Conservation (phyloP, 1,140 invertebrate genomes). For the Achroia grisella region DNA sequence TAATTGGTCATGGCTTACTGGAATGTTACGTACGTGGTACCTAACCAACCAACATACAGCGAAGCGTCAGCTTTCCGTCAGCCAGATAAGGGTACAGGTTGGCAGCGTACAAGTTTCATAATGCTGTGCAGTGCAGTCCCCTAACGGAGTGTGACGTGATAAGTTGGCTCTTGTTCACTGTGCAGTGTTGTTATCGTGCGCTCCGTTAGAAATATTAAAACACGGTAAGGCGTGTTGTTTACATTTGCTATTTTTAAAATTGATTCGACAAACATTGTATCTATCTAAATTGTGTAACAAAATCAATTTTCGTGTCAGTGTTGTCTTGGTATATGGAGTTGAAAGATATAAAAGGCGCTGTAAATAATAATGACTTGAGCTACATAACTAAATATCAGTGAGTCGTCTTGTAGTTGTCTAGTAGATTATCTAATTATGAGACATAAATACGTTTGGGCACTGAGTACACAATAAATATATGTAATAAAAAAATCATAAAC, state of each 20-base stretch:
- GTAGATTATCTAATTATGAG: too few species aligned
- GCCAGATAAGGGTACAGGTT: constrained; percentile 26
- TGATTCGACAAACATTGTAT: constrained; percentile 2
- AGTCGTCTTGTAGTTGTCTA: too few species aligned
- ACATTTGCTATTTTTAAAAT: constrained; percentile 13
- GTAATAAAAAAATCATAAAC: too few species aligned
- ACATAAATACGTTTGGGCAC: too few species aligned
- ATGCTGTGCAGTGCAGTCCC: constrained; percentile 10
- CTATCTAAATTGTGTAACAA: too few species aligned
- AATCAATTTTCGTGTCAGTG: too few species aligned
- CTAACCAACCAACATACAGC: background rate
- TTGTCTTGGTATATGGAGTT: too few species aligned
- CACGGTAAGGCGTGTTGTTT: constrained; percentile 26
- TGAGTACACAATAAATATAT: too few species aligned
- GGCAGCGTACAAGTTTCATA: constrained; percentile 6
- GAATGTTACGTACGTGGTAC: background rate
- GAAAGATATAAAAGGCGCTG: too few species aligned
- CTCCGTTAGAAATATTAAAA: constrained; percentile 1
- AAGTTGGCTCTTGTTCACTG: constrained; percentile 8
- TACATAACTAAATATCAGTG: too few species aligned
- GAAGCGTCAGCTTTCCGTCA: constrained; percentile 23
- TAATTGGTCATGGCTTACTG: too few species aligned
- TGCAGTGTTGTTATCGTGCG: constrained; percentile 3
- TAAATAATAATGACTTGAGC: too few species aligned
- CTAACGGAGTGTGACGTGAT: constrained; percentile 14